Evolutionary conservation across 2,888 invertebrate species (phyloP).

Genomic region (Slavum lentiscoides): DNA sequence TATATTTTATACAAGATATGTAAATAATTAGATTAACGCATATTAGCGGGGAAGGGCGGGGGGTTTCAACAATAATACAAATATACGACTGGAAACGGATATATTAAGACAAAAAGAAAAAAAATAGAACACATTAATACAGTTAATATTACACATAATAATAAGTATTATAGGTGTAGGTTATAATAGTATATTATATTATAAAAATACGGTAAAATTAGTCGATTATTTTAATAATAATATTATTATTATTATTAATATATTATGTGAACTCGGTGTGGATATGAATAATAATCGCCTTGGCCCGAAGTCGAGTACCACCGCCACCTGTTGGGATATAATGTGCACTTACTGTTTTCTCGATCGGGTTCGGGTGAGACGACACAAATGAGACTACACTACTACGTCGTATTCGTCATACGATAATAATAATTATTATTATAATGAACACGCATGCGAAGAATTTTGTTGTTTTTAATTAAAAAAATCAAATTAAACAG

Average conservation of each 20-base stretch:
- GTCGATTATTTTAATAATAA: too few species aligned
- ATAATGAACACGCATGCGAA: too few species aligned
- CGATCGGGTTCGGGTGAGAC: slow-evolving; percentile 10
- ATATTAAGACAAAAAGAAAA: slow-evolving; percentile 13
- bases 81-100: neutral
- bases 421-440: too few species aligned
- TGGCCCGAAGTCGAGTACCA: slow-evolving; percentile 47
- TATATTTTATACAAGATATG: neutral
- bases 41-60: too few species aligned
- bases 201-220: too few species aligned
- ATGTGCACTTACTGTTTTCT: slow-evolving; percentile 46
- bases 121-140: neutral
- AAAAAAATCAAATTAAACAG: too few species aligned
- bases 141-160: too few species aligned
- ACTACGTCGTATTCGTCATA: too few species aligned
- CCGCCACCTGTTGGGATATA: slow-evolving; percentile 47
- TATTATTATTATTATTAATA: neutral
- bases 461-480: neutral
- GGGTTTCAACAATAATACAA: neutral
- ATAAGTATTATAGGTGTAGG: too few species aligned
- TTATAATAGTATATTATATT: too few species aligned
- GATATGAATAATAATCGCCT: slow-evolving; percentile 41
- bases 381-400: neutral
- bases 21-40: too few species aligned
- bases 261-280: slow-evolving; percentile 19